phyloP scores from a whole-genome alignment of 2,797 vertebrate species.

The Phoebastria nigripes region DNA sequence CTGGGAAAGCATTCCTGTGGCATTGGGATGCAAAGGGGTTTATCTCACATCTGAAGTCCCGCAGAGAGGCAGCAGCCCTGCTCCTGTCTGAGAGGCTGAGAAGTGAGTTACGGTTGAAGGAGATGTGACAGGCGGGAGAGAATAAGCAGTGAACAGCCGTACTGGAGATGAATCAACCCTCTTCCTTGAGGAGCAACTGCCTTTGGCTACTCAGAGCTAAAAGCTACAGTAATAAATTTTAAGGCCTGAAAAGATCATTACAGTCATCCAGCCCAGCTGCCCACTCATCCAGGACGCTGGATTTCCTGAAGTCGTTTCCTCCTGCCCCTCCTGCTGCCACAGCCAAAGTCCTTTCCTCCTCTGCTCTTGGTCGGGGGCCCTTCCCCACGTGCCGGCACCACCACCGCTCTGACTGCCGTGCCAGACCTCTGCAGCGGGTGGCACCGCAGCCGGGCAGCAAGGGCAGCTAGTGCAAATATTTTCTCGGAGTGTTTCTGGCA shows the following conservation, averaged over 20 bases:
- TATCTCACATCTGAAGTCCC: conserved; percentile 52
- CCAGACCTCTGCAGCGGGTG: not conserved
- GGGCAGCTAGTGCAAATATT: not conserved
- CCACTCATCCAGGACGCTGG: not conserved
- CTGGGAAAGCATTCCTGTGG: conserved; percentile 40
- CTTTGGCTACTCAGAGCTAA: conserved; percentile 2
- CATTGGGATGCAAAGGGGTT: conserved; percentile 45
- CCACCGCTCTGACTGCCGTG: accelerated
- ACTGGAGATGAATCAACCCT: not conserved
- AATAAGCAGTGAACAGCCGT: conserved; percentile 1
- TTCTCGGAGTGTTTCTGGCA: not conserved
- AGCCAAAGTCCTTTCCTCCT: not conserved
- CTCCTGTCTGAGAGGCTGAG: not conserved
- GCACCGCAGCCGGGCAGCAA: not conserved
- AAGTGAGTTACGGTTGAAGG: conserved; percentile 53
- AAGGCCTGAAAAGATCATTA: conserved; percentile 48
- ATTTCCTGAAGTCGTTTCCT: not conserved
- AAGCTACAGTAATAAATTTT: conserved; percentile 44
- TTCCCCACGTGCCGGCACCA: not conserved
- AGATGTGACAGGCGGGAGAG: conserved; percentile 24
- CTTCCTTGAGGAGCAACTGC: conserved; percentile 10
- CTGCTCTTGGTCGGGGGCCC: not conserved
- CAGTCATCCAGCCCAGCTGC: conserved; percentile 15
- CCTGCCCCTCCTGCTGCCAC: not conserved
- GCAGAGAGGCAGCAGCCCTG: conserved; percentile 14